phyloP scores from a whole-genome alignment of 1,140 invertebrate species.

The Cotesia glomerata region DNA sequence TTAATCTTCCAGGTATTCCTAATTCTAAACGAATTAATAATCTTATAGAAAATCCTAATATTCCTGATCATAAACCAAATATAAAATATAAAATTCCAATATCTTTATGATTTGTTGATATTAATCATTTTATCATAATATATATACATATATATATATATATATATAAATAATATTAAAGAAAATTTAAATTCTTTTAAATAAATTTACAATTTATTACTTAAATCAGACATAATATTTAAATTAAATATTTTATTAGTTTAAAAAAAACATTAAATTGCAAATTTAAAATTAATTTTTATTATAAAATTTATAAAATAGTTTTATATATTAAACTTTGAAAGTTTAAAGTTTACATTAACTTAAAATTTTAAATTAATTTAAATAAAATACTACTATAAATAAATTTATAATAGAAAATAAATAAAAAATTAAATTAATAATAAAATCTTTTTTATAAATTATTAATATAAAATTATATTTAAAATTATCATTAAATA shows the following conservation, averaged over 20 bases:
- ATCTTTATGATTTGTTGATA: conserved; percentile 79
- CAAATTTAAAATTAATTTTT: conserved; percentile 45
- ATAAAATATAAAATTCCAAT: conserved; percentile 79
- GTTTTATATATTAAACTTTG: neutral
- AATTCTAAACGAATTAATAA: conserved; percentile 74
- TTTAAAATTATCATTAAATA: conserved; percentile 40
- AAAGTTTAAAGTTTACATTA: too few relatives aligned
- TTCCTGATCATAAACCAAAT: conserved; percentile 71
- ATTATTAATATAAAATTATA: neutral
- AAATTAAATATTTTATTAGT: conserved; percentile 46
- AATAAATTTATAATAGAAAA: conserved; percentile 9
- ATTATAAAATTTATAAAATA: conserved; percentile 37
- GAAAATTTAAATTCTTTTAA: too few relatives aligned
- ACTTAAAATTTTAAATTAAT: conserved; percentile 14
- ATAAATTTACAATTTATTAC: too few relatives aligned
- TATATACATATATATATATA: too few relatives aligned
- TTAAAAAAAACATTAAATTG: conserved; percentile 46
- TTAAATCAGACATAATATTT: too few relatives aligned
- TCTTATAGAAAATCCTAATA: conserved; percentile 70
- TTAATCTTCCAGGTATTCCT: conserved; percentile 66
- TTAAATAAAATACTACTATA: conserved; percentile 40
- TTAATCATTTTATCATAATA: conserved; percentile 67
- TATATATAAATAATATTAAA: too few relatives aligned
- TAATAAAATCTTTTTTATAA: conserved; percentile 6
- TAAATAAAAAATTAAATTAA: conserved; percentile 10